These are phyloP conservation scores for Cosmia pyralina DNA, from an alignment of 2,888 invertebrate species.

Conservation along the genomic window DNA sequence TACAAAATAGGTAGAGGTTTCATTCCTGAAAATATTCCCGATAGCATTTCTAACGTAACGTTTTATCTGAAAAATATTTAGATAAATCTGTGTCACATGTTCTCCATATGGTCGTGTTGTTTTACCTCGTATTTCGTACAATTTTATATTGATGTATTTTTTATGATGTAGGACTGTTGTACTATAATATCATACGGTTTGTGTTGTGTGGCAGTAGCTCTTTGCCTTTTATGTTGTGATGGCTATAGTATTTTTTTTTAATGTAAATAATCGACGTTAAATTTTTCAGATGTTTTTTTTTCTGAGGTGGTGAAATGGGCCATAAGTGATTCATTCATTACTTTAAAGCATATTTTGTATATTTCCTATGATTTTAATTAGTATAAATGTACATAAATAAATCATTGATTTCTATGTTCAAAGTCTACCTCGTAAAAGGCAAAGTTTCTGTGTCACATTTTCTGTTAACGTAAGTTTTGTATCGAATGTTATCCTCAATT, in stretches of 20 bases:
- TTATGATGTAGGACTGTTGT: conserved; percentile 62
- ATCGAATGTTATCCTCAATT: conserved; percentile 63
- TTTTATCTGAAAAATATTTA: conserved; percentile 45
- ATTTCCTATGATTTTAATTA: background rate
- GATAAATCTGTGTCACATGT: conserved; percentile 62
- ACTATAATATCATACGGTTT: conserved; percentile 52
- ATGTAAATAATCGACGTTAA: conserved; percentile 23
- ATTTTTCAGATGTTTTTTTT: background rate
- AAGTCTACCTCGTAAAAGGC: conserved; percentile 7
- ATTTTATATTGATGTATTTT: conserved; percentile 63
- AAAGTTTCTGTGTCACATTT: conserved; percentile 27
- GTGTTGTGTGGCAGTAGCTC: conserved; percentile 30
- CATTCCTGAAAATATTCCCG: conserved; percentile 7
- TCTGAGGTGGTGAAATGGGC: background rate
- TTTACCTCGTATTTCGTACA: conserved; percentile 51
- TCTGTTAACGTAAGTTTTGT: conserved; percentile 58
- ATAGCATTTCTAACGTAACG: conserved; percentile 11
- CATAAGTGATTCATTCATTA: background rate
- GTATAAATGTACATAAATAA: conserved; percentile 21
- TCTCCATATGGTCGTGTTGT: conserved; percentile 42
- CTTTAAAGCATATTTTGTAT: background rate
- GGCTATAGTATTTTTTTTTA: background rate
- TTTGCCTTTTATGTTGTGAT: conserved; percentile 25
- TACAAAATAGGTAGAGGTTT: background rate
- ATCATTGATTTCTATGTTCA: background rate